Conservation (phyloP, 2,888 invertebrate species). For the Mesorhabditis belari region DNA sequence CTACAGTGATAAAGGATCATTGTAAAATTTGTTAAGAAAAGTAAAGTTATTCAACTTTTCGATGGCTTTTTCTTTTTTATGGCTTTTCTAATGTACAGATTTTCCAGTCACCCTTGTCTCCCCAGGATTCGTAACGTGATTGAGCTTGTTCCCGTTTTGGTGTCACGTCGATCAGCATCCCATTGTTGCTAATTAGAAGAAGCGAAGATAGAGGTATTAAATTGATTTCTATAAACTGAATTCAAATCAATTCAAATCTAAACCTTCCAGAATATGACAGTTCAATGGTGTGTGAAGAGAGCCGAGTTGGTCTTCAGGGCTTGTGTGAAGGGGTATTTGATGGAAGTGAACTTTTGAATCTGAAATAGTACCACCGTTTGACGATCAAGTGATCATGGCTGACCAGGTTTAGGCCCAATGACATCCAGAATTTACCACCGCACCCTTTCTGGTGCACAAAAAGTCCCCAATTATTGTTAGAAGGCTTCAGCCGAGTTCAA, state of each 20-base stretch:
- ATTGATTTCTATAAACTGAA: not conserved
- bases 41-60: too few species aligned
- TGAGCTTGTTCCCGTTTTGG: constrained; percentile 91
- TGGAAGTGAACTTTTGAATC: constrained; percentile 68
- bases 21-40: too few species aligned
- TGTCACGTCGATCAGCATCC: constrained; percentile 83
- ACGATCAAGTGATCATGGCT: too few species aligned
- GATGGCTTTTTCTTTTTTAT: too few species aligned
- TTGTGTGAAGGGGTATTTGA: constrained; percentile 99
- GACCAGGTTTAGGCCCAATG: too few species aligned
- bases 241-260: not conserved
- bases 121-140: constrained; percentile 87
- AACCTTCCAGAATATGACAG: constrained; percentile 67
- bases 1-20: too few species aligned
- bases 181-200: constrained; percentile 68
- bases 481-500: too few species aligned
- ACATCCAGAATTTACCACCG: too few species aligned
- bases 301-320: constrained; percentile 94
- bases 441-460: too few species aligned
- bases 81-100: not conserved
- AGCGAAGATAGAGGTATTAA: not conserved
- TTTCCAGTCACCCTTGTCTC: constrained; percentile 79
- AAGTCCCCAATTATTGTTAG: too few species aligned
- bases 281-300: constrained; percentile 87
- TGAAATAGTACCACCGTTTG: too few species aligned